Evolutionary conservation across 2,888 invertebrate species (phyloP), one percentile per base, ranked within the genome.

Genomic region (Spodoptera exigua): DNA sequence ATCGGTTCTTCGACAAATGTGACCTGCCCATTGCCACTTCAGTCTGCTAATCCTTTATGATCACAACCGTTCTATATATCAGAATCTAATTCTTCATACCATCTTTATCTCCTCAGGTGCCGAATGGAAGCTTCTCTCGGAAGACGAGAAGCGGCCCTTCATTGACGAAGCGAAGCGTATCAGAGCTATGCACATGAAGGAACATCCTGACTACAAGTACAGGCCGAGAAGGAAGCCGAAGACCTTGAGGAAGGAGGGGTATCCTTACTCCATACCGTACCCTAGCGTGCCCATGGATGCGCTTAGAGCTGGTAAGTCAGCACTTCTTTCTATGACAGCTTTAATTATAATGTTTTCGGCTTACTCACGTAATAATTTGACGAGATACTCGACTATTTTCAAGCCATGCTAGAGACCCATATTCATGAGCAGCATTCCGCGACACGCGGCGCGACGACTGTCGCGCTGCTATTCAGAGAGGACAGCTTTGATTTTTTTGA

Each of bases 151-250:
- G 92, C 95, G 99, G 83, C 99, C 99, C 21, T 99, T 99, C 94
- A 99, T 99, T 76, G 99, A 99, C 89, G 99, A 99, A 88, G 99
- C 99, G 12, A 99, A 99, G 89, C 95, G 99, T 67, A 95, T 99
- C 78, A 95, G 99, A 44, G 97, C 98, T 16, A 96, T 97, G 96
- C 98, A 99, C 95, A 99, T 98, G 98, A 98, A 98, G 91, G 98
- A 98, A 79, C 98, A 98, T 88, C 98, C 98, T 0, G 98, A 98
- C 93, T 98, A 98, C 95, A 98, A 98, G 90, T 98, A 98, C 95
- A 92, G 98, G 75, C 98, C 98, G 13, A 93, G 98, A 83, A 95
- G 98, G 91, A 98, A 98, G 93, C 98, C 98, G 47, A 98, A 98
- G 92, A 97, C 97, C 36, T 87, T 97, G 73, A 95, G 98, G 85